Conservation (phyloP, 2,113 vertebrate species). For the Chlamydotis undulata region DNA sequence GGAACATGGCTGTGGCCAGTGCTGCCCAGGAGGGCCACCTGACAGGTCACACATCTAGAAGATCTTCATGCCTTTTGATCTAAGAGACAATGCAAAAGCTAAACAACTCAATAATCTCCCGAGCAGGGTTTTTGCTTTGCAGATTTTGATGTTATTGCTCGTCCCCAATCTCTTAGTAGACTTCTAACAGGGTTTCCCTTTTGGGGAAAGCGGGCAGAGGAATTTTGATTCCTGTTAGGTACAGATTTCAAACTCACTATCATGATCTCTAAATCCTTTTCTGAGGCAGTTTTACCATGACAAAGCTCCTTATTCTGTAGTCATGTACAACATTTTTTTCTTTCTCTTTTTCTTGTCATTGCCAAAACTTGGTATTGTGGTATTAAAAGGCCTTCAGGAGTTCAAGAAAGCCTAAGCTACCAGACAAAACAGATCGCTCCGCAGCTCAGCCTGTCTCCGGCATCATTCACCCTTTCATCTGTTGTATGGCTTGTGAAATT, state of each 20-base stretch:
- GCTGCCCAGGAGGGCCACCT: not conserved
- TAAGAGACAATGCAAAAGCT: not conserved
- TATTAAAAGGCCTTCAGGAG: not conserved
- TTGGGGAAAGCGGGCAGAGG: not conserved
- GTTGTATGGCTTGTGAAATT: not conserved
- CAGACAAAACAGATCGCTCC: not conserved
- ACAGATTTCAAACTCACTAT: conserved; percentile 2
- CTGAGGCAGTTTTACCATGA: conserved; percentile 14
- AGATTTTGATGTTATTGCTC: not conserved
- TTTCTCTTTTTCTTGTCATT: not conserved
- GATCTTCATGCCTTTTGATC: not conserved
- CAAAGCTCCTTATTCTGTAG: not conserved
- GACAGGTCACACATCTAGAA: fast-evolving
- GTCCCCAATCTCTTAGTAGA: not conserved
- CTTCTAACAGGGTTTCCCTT: not conserved
- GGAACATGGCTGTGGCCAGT: not conserved
- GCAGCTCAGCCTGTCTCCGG: not conserved
- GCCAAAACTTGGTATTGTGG: not conserved
- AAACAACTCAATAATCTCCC: not conserved
- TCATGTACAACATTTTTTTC: not conserved
- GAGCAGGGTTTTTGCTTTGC: not conserved
- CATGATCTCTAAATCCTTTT: not conserved
- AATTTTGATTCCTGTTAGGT: conserved; percentile 11
- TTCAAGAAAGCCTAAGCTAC: not conserved
- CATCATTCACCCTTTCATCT: not conserved